Evolutionary conservation across 2,888 invertebrate species (phyloP), one percentile per base, ranked within the genome.

Genomic region (Oeneis ivallda): DNA sequence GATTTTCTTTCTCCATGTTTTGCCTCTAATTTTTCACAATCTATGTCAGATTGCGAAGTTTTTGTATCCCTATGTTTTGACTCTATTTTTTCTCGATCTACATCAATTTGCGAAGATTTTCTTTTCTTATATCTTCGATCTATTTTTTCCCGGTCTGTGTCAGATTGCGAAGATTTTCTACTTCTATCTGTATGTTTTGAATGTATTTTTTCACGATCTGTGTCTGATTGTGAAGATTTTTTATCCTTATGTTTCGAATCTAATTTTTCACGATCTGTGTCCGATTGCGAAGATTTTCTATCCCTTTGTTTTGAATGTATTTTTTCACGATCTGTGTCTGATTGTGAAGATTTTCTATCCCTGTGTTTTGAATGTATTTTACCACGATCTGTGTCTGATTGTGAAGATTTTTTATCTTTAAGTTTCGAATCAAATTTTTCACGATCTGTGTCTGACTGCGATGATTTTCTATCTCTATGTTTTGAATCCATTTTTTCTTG

Each of bases 391-490:
- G 41, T 61, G n/a, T 66, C 64, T 45, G 49, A 59, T 68, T 63
- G 69, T 9, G 61, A 52, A 32, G 62, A 69, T 67, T 67, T 67
- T 17, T 32, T 54, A 74, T 56, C 72, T 67, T 74, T 77, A 65
- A 74, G 73, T 26, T 63, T 58, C 45, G 15, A 19, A 41, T 9
- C 13, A 10, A 19, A 50, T 62, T 59, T 64, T 50, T 62, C 66
- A 26, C 56, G 52, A 54, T 71, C 63, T 61, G 52, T 43, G 2
- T 64, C 63, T 52, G 53, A 61, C 67, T 58, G 66, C 9, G 60
- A 47, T 26, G 64, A 68, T 67, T 67, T 67, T 15, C 37, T 47
- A 74, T 56, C 72, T 66, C 75, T 76, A 65, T 74, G 73, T 37
- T 65, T 52, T 60, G 26, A 19, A 49, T 6, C 26, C 6, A n/a